Conservation (phyloP, 2,888 invertebrate species). For the Epinotia demarniana region DNA sequence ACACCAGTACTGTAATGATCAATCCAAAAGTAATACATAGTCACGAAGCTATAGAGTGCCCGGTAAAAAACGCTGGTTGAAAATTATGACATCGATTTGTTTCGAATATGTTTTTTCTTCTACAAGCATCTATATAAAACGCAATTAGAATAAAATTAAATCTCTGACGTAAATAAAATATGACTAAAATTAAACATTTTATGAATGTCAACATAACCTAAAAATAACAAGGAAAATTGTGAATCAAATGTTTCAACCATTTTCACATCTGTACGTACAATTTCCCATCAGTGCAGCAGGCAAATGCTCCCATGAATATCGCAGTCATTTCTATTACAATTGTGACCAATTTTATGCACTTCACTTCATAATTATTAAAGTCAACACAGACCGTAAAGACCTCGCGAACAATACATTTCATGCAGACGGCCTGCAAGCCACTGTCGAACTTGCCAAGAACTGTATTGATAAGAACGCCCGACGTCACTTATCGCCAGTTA, state of each 20-base stretch:
- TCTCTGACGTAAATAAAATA: not conserved
- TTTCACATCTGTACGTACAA: slow-evolving; percentile 64
- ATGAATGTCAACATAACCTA: too few relatives aligned
- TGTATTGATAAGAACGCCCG: slow-evolving; percentile 74
- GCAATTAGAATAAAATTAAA: not conserved
- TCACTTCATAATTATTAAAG: slow-evolving; percentile 27
- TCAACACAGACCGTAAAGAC: slow-evolving; percentile 44
- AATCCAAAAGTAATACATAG: slow-evolving; percentile 6
- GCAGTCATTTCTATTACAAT: slow-evolving; percentile 75
- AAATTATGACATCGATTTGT: slow-evolving; percentile 34
- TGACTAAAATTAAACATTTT: not conserved
- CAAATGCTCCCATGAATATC: slow-evolving; percentile 64
- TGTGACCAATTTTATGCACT: slow-evolving; percentile 53
- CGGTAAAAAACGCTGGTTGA: slow-evolving; percentile 1
- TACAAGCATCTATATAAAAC: not conserved
- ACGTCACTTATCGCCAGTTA: slow-evolving; percentile 78
- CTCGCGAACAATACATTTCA: slow-evolving; percentile 61
- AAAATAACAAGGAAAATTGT: not conserved
- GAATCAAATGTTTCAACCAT: not conserved
- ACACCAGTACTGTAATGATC: slow-evolving; percentile 27
- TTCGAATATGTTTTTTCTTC: not conserved
- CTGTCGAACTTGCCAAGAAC: slow-evolving; percentile 72
- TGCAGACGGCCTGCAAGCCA: slow-evolving; percentile 64
- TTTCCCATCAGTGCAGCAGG: slow-evolving; percentile 77
- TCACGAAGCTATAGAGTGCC: slow-evolving; percentile 11